phyloP scores from a whole-genome alignment of 2,888 invertebrate genomes.

The Drosophila neonasuta region DNA sequence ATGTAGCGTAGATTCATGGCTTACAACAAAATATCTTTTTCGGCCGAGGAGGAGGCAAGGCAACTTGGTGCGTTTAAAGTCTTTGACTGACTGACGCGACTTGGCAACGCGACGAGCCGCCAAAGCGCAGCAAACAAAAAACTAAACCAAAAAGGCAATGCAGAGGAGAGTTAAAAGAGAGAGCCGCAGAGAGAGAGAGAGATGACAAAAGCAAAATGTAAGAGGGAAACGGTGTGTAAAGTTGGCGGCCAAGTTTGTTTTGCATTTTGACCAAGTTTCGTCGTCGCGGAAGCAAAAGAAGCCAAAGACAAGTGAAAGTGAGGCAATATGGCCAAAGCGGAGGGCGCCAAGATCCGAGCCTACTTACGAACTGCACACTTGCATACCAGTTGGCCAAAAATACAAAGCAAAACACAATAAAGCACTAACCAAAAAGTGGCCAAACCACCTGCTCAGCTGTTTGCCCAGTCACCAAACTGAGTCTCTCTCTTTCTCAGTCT shows the following conservation, averaged over 20 bases:
- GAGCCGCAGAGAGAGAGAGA: slow-evolving; percentile 38
- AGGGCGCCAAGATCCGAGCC: slow-evolving; percentile 57
- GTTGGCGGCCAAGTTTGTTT: slow-evolving; percentile 71
- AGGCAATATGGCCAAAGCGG: slow-evolving; percentile 57
- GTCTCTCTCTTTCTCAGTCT: slow-evolving; percentile 5
- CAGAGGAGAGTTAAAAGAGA: not conserved
- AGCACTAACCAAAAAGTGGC: slow-evolving; percentile 33
- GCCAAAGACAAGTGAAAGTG: slow-evolving; percentile 77
- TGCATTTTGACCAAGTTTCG: slow-evolving; percentile 75
- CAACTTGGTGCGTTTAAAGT: slow-evolving; percentile 73
- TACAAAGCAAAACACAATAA: not conserved
- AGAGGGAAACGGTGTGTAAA: slow-evolving; percentile 27
- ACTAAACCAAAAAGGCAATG: slow-evolving; percentile 40
- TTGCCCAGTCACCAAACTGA: slow-evolving; percentile 16
- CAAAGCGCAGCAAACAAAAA: slow-evolving; percentile 62
- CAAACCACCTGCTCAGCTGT: slow-evolving; percentile 55
- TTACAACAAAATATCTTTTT: not conserved
- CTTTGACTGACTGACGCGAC: slow-evolving; percentile 70
- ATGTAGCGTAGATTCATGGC: slow-evolving; percentile 76
- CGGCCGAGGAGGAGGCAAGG: slow-evolving; percentile 15
- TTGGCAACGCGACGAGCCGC: slow-evolving; percentile 49
- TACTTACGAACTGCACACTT: slow-evolving; percentile 31
- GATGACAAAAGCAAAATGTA: slow-evolving; percentile 42
- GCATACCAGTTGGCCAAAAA: not conserved
- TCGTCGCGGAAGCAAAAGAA: slow-evolving; percentile 69